Evolutionary conservation across 1,140 invertebrate species (phyloP), one percentile per base, ranked within the genome.

Genomic region (Hyposmocoma kahamanoa): DNA sequence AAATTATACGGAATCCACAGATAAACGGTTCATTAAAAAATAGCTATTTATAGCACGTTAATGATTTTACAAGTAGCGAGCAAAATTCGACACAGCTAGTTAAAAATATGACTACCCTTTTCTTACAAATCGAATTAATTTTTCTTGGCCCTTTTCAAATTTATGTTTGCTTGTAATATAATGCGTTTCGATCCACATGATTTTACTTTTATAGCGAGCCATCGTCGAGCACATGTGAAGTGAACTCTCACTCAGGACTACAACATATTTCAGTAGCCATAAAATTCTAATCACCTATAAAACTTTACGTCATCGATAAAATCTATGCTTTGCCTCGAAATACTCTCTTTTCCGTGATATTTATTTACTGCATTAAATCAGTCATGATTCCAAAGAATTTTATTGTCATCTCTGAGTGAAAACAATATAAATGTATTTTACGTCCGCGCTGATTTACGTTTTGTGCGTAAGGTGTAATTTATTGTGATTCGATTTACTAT

Each of bases 391-490:
- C 77, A 75, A 79, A 82, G 61, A 62, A 70, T 81, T 81, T 84
- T 84, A 84, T 80, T 72, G 72, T 75, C 72, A 80, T 75, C 72
- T 80, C 71, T 53, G 70, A 79, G 73, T 76, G 81, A 74, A 84
- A 84, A 84, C 81, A 82, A 84, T 84, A 82, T 82, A 81, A 81
- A 81, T 75, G 70, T 82, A 68, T 81, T 82, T 82, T 82, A 73
- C 73, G 78, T 78, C 72, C 66, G 59, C 22, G 32, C 63, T 81
- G 80, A 80, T 84, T 84, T 84, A 84, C 81, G 66, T 69, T 81
- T 82, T 80, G 79, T 81, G 77, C 74, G 70, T 74, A 66, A 75
- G 66, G 64, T 75, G 73, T 79, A 78, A 82, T 82, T 81, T 84
- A 84, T 73, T 68, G 58, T 70, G 50, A 59, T 47, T 65, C 61